Evolutionary conservation across 2,797 vertebrate species (phyloP), one percentile per base, ranked within the genome.

Genomic region (Knipowitschia caucasica): DNA sequence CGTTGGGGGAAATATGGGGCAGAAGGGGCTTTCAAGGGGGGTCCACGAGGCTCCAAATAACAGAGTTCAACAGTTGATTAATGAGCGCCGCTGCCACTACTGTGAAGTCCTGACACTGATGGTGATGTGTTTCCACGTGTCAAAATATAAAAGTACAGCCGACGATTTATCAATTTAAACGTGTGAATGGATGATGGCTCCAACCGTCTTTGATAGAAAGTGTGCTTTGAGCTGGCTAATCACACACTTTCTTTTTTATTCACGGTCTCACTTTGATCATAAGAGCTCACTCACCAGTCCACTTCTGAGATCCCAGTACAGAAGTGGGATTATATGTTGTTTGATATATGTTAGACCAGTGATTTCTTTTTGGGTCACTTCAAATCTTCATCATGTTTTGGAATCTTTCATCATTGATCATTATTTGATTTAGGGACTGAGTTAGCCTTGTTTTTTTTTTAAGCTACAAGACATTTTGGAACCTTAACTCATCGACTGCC

Each of bases 41-140:
- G 87, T 85, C 89, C 85, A 76, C 73, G 80, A 89, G 87, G 81
- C 86, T 78, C 78, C 72, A 87, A 87, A 82, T 81, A 84, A 80
- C 83, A 62, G 70, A 82, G 88, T 90, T 88, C 87, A 88, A 77
- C 27, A 80, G 81, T 84, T 91, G 89, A 91, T 92, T 89, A 90
- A 91, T 88, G 82, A 89, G 79, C 56, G 71, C 56, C 54, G 73
- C 78, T 76, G 81, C 81, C 83, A 75, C 82, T 27, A 62, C 73
- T 83, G 83, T 89, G 87, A 86, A 85, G 83, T 80, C 83, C 67
- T 83, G 83, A 88, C 73, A 81, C 71, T 78, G 77, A 87, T 81
- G 80, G 78, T 71, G 81, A 83, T 69, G 78, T 80, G 67, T 75
- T 56, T 67, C 71, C 62, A 58, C 33, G 56, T 64, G 70, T 68